These are phyloP conservation scores for Hydrophis major DNA, from an alignment of 2,797 vertebrate genomes.

Conservation along the genomic window DNA sequence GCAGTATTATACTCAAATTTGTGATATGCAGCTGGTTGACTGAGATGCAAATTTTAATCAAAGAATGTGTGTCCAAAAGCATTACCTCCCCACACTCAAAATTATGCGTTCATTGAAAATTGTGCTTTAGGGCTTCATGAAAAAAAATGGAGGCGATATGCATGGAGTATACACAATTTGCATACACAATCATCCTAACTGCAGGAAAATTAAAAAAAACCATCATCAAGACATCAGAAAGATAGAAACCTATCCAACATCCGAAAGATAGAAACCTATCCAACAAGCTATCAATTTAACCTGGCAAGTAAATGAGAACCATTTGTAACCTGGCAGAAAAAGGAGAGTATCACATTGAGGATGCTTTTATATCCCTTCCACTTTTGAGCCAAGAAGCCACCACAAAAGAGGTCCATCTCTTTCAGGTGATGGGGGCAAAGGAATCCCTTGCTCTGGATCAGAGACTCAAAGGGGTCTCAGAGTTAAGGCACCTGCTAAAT, in stretches of 20 bases:
- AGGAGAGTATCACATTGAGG: not conserved
- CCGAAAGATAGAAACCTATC: no score
- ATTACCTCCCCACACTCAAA: not conserved
- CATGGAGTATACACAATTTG: not conserved
- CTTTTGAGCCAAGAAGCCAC: not conserved
- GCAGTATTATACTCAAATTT: not conserved
- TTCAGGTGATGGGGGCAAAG: not conserved
- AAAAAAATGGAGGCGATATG: not conserved
- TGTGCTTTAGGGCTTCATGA: not conserved
- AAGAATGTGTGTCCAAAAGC: not conserved
- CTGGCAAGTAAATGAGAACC: not conserved
- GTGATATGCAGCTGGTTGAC: not conserved
- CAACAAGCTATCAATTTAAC: not conserved
- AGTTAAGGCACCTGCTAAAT: not conserved
- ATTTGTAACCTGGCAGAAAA: not conserved
- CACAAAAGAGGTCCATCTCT: not conserved
- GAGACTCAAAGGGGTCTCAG: not conserved
- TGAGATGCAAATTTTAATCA: not conserved
- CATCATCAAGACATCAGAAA: not conserved
- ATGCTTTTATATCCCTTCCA: not conserved
- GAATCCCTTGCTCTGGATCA: not conserved
- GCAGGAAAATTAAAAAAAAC: not conserved
- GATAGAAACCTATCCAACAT: no score
- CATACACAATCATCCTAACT: not conserved
- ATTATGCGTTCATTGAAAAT: not conserved